Evolutionary conservation across 2,888 invertebrate species (phyloP).

Genomic region (Caenorhabditis sulstoni): DNA sequence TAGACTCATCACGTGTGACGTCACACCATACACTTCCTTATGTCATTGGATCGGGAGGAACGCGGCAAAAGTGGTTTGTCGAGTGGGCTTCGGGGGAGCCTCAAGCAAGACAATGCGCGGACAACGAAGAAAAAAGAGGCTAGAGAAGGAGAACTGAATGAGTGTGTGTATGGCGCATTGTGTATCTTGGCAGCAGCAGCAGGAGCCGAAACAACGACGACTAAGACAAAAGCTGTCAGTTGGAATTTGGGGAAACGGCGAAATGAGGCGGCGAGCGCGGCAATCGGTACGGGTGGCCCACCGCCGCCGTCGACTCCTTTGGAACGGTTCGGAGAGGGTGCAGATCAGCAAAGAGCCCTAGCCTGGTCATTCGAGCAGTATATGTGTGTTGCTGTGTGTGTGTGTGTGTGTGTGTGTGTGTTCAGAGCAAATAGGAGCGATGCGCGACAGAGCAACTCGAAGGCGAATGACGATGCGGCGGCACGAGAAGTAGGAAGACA

Average conservation of each 20-base stretch:
- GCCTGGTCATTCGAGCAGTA: slow-evolving; percentile 57
- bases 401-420: slow-evolving; percentile 38
- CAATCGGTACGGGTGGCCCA: slow-evolving; percentile 32
- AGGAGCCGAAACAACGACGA: slow-evolving; percentile 26
- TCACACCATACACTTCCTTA: slow-evolving; percentile 38
- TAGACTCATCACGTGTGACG: slow-evolving; percentile 47
- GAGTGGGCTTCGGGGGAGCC: slow-evolving; percentile 47
- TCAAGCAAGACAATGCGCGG: slow-evolving; percentile 49
- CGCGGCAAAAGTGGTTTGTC: slow-evolving; percentile 60
- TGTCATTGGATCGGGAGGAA: slow-evolving; percentile 46
- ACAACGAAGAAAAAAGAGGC: slow-evolving; percentile 32
- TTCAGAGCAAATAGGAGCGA: slow-evolving; percentile 55
- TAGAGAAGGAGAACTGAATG: slow-evolving; percentile 9
- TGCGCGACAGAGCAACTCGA: slow-evolving; percentile 41
- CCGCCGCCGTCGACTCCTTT: slow-evolving; percentile 8
- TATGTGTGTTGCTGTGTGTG: slow-evolving; percentile 43
- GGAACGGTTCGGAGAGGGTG: slow-evolving; percentile 56
- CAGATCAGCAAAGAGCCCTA: slow-evolving; percentile 51
- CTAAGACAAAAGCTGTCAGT: slow-evolving; percentile 57
- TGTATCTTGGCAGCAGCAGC: slow-evolving; percentile 40
- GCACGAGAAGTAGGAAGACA: slow-evolving; percentile 40
- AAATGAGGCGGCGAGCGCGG: slow-evolving; percentile 3
- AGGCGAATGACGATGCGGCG: slow-evolving; percentile 45
- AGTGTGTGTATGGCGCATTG: slow-evolving; percentile 29
- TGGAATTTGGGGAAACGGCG: slow-evolving; percentile 25